Evolutionary conservation across 2,888 invertebrate genomes (phyloP), one percentile per base, ranked within the genome.

Genomic region (Liopterus haemorrhoidalis): DNA sequence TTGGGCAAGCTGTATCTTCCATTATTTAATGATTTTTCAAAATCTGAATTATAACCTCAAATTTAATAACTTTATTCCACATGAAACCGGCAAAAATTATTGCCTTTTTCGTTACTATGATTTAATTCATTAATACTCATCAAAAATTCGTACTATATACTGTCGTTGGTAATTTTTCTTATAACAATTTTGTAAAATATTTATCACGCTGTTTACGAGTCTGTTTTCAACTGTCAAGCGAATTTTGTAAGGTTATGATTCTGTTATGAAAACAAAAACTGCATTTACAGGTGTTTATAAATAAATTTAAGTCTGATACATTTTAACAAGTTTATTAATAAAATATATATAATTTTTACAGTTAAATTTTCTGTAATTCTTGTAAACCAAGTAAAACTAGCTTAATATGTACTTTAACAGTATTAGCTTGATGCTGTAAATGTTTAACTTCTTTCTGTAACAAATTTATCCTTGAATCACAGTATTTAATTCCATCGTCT

Each of bases 1-100:
- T 81, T 50, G 95, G 95, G 73, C 96, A 94, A 19, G 82, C 85
- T 69, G 85, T 82, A 58, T 90, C 89, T 54, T 85, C 85, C 85
- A 85, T 85, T 47, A 46, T 57, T 48, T 59, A 61, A 35, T 12
- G n/a, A 19, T 31, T 27, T 33, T 16, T 12, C 9, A 28, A n/a
- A n/a, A n/a, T n/a, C n/a, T n/a, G n/a, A n/a, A n/a, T n/a, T n/a
- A n/a, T n/a, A n/a, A n/a, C n/a, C n/a, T n/a, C n/a, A n/a, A n/a
- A n/a, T n/a, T n/a, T n/a, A n/a, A n/a, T n/a, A n/a, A 8, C 24
- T n/a, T 8, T n/a, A 24, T 24, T 8, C 24, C 8, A 8, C 24
- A 24, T n/a, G n/a, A 24, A 24, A 8, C 8, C 24, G 8, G 24
- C 8, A 24, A 24, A 24, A 8, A 8, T 24, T 24, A 8, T 24